phyloP scores from a whole-genome alignment of 2,797 vertebrate genomes.

The Sebastes elongatus region DNA sequence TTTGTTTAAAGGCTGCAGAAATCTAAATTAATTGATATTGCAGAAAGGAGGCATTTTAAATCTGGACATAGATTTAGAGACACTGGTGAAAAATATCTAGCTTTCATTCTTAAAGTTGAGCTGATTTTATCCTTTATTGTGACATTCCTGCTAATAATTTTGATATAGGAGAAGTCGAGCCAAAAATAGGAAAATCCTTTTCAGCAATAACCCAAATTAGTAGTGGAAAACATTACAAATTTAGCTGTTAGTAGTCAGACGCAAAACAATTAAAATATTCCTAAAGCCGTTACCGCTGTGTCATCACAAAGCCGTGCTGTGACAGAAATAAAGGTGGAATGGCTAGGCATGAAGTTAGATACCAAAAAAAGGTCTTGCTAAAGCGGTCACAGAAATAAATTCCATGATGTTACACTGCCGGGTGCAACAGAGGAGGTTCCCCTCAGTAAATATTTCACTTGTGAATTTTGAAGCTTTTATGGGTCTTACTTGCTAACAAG shows the following conservation, averaged over 20 bases:
- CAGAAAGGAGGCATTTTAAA: background rate
- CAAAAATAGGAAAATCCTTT: background rate
- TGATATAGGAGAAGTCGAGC: too few species aligned
- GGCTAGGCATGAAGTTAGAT: background rate
- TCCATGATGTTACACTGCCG: background rate
- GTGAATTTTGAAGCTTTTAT: too few species aligned
- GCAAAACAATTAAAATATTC: background rate
- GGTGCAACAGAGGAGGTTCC: background rate
- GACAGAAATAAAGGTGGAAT: background rate
- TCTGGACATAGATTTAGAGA: background rate
- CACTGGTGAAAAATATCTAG: too few species aligned
- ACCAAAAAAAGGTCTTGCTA: background rate
- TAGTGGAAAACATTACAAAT: background rate
- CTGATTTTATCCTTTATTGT: background rate
- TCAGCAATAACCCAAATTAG: background rate
- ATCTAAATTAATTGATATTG: background rate
- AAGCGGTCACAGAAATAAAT: background rate
- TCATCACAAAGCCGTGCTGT: background rate
- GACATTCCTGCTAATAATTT: background rate
- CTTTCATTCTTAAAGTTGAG: background rate
- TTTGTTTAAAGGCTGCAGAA: background rate
- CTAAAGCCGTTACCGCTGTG: background rate
- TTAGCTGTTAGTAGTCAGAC: background rate
- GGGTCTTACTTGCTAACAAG: too few species aligned
- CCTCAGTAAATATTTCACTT: background rate